Conservation (phyloP, 2,113 vertebrate species). For the Chloropsis hardwickii region DNA sequence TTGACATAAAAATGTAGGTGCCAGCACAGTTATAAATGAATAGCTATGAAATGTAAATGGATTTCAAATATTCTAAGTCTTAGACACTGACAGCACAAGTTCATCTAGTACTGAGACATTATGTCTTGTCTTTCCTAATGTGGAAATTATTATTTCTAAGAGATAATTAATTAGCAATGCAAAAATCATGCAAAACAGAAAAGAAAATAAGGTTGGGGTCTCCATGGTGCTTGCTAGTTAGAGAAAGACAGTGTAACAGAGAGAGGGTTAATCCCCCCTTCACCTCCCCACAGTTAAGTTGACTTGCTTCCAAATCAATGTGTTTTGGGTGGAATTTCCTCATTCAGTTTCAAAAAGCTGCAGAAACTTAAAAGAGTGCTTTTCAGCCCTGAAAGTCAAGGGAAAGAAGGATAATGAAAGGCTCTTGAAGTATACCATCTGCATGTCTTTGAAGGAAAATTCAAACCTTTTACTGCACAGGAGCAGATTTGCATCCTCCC, state of each 20-base stretch:
- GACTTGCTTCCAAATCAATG: not conserved
- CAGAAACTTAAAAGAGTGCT: not conserved
- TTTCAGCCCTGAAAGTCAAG: not conserved
- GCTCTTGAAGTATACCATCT: constrained; percentile 4
- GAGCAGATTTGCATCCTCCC: constrained; percentile 40
- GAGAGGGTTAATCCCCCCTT: not conserved
- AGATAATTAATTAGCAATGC: not conserved
- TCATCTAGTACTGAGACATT: not conserved
- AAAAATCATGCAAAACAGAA: not conserved
- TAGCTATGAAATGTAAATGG: not conserved
- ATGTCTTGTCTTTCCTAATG: not conserved
- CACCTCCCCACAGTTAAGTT: not conserved
- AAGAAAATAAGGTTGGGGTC: not conserved
- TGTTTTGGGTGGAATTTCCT: not conserved
- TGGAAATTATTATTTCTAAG: not conserved
- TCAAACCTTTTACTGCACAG: constrained; percentile 38
- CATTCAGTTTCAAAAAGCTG: not conserved
- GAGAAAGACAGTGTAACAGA: not conserved
- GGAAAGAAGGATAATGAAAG: not conserved
- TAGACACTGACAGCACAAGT: not conserved
- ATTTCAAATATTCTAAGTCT: not conserved
- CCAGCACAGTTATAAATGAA: not conserved
- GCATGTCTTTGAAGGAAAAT: constrained; percentile 52
- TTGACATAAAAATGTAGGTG: not conserved
- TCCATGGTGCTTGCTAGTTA: not conserved